Evolutionary conservation across 2,113 vertebrate genomes (phyloP).

Genomic region (Gnathonemus echidnorhynchus): DNA sequence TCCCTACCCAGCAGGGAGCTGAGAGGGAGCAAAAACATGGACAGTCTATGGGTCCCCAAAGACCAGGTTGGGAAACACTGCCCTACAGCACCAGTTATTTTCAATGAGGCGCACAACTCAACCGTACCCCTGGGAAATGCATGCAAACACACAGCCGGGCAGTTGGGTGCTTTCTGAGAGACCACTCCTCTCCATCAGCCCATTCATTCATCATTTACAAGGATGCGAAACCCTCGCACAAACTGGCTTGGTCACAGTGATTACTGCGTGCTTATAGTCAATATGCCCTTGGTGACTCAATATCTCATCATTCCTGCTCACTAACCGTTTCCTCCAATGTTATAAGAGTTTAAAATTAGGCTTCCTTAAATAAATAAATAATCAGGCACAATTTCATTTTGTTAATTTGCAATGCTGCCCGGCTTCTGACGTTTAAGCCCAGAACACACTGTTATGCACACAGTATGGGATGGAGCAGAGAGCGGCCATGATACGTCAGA

Average conservation of each 20-base stretch:
- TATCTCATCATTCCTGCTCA: not conserved
- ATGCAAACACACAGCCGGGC: not conserved
- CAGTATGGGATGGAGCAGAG: conserved; percentile 14
- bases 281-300: not conserved
- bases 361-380: not conserved
- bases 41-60: not conserved
- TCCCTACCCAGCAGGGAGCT: not conserved
- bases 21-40: not conserved
- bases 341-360: not conserved
- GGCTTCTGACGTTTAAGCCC: too few species aligned
- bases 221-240: not conserved
- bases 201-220: not conserved
- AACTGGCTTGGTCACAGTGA: not conserved
- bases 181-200: not conserved
- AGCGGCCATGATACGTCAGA: not conserved
- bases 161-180: not conserved
- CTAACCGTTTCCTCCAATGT: not conserved
- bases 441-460: not conserved
- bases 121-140: not conserved
- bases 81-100: not conserved
- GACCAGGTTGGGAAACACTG: not conserved
- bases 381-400: not conserved
- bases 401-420: not conserved
- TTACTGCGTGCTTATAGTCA: not conserved
- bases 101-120: not conserved